Conservation (phyloP, 1,140 invertebrate genomes). For the Neodiprion lecontei region DNA sequence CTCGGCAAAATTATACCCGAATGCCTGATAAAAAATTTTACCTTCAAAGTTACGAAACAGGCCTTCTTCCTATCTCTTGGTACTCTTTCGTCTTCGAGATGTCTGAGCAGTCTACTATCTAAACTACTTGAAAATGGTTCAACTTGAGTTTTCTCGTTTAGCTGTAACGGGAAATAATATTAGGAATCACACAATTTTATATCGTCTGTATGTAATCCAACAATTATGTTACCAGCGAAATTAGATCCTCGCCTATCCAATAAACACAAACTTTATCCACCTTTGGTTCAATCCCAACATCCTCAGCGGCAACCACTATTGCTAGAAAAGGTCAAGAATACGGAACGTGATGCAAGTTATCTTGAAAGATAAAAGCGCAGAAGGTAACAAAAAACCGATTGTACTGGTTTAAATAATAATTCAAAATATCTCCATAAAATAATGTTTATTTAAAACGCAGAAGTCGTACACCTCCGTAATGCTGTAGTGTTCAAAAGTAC, state of each 20-base stretch:
- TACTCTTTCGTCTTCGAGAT: slow-evolving; percentile 8
- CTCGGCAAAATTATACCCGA: slow-evolving; percentile 9
- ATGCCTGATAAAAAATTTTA: slow-evolving; percentile 1
- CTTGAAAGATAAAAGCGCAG: not conserved
- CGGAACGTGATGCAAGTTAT: too few species aligned
- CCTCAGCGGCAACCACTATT: slow-evolving; percentile 28
- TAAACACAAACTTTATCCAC: slow-evolving; percentile 44
- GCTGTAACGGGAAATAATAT: slow-evolving; percentile 16
- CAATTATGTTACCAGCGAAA: not conserved
- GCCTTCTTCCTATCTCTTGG: slow-evolving; percentile 2
- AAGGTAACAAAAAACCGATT: not conserved
- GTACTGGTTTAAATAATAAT: not conserved
- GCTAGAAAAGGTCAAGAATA: not conserved
- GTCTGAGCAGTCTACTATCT: slow-evolving; percentile 28
- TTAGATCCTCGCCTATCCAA: slow-evolving; percentile 42
- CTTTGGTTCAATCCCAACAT: slow-evolving; percentile 40
- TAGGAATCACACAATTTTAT: too few species aligned
- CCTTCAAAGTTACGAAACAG: slow-evolving; percentile 13
- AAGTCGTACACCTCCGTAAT: too few species aligned
- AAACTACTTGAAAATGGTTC: slow-evolving; percentile 36
- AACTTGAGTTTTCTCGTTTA: slow-evolving; percentile 35
- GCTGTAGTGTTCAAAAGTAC: too few species aligned
- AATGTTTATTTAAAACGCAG: too few species aligned
- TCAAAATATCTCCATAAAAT: too few species aligned
- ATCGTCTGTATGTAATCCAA: too few species aligned